A percentile compares a stretch with the other conserved stretches of the same genome.
phyloP scores from a whole-genome alignment of 2,888 invertebrate species.

The Sycophila texana region DNA sequence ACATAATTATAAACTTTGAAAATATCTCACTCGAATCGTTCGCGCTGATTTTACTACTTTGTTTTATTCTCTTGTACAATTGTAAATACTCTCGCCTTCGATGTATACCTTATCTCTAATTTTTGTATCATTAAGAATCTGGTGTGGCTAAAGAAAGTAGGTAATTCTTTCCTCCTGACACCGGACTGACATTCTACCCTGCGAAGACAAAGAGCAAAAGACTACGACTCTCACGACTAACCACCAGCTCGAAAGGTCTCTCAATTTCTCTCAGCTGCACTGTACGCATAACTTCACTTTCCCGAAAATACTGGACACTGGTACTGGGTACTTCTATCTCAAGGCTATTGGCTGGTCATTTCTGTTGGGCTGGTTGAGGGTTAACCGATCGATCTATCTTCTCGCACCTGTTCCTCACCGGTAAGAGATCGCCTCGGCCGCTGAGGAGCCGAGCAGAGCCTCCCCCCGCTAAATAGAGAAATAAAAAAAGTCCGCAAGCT shows the following conservation, averaged over 20 bases:
- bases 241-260: background rate
- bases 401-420: conserved; percentile 23
- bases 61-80: conserved; percentile 31
- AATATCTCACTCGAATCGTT: too few species aligned
- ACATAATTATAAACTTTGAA: too few species aligned
- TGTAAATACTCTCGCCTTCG: conserved; percentile 28
- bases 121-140: conserved; percentile 15
- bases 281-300: conserved; percentile 20
- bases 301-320: conserved; percentile 5
- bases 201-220: conserved; percentile 15
- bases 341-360: conserved; percentile 72
- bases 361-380: conserved; percentile 75
- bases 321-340: conserved; percentile 62
- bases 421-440: background rate
- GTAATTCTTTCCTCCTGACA: conserved; percentile 21
- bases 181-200: conserved; percentile 7
- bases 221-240: background rate
- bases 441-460: background rate
- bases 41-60: background rate
- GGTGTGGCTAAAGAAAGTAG: conserved; percentile 21
- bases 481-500: conserved; percentile 12
- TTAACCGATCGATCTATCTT: conserved; percentile 45
- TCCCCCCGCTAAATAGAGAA: background rate
- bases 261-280: conserved; percentile 15
- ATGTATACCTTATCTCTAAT: background rate